phyloP scores from a whole-genome alignment of 2,888 invertebrate genomes.

The Pachycephus smyrnensis region DNA sequence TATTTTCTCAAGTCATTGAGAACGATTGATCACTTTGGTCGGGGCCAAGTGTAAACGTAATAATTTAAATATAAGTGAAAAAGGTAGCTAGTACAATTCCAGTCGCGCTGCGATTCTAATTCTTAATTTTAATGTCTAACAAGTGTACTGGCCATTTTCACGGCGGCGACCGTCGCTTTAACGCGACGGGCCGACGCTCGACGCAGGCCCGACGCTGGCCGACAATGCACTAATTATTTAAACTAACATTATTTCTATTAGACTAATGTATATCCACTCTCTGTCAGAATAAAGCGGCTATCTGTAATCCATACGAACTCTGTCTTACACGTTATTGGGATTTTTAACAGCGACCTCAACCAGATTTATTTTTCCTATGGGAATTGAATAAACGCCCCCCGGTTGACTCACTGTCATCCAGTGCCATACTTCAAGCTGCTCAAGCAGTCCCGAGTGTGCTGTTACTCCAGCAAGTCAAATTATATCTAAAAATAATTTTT shows the following conservation, averaged over 20 bases:
- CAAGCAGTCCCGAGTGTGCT: neutral
- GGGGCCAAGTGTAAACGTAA: neutral
- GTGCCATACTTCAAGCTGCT: neutral
- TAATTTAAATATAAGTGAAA: neutral
- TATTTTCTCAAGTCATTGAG: neutral
- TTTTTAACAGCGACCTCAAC: neutral
- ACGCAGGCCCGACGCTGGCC: neutral
- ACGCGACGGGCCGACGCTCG: neutral
- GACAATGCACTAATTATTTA: neutral
- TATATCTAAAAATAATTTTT: neutral
- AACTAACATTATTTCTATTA: slow-evolving; percentile 1
- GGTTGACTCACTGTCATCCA: neutral
- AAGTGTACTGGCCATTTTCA: neutral
- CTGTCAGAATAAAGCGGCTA: slow-evolving; percentile 22
- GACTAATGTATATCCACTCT: slow-evolving; percentile 15
- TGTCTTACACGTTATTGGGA: neutral
- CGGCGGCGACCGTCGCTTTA: neutral
- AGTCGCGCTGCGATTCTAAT: neutral
- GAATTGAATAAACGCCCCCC: neutral
- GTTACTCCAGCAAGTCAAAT: neutral
- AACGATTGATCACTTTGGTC: neutral
- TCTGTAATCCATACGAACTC: slow-evolving; percentile 11
- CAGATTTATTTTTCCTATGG: neutral
- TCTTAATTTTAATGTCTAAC: neutral
- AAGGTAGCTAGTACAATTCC: neutral